Conservation (phyloP, 2,888 invertebrate genomes). For the Antheraea yamamai region DNA sequence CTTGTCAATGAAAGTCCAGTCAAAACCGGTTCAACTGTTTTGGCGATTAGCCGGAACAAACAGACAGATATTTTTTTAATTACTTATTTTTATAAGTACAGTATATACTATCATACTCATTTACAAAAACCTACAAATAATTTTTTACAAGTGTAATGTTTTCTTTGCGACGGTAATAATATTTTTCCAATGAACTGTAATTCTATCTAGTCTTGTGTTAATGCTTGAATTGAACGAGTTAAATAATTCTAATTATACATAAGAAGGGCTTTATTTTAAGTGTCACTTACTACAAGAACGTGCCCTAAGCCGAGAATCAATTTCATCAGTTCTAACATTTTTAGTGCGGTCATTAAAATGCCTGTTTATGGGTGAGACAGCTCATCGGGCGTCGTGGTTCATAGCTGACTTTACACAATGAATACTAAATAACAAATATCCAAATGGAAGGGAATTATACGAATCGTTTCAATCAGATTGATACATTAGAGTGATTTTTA, state of each 20-base stretch:
- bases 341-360: conserved; percentile 47
- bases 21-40: too few relatives aligned
- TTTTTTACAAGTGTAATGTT: too few relatives aligned
- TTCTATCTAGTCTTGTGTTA: not conserved
- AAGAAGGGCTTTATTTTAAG: not conserved
- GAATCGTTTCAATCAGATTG: conserved; percentile 9
- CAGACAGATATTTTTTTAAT: too few relatives aligned
- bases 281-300: not conserved
- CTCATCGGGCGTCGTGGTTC: conserved; percentile 39
- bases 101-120: too few relatives aligned
- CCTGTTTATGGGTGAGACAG: conserved; percentile 40
- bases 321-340: conserved; percentile 49
- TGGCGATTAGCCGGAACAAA: too few relatives aligned
- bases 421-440: conserved; percentile 23
- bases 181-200: not conserved
- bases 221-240: not conserved
- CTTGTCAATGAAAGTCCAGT: too few relatives aligned
- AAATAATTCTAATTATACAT: not conserved
- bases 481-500: conserved; percentile 6
- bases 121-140: too few relatives aligned
- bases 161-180: not conserved
- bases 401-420: conserved; percentile 27
- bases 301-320: conserved; percentile 45
- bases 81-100: too few relatives aligned
- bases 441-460: conserved; percentile 1